phyloP scores from a whole-genome alignment of 2,797 vertebrate species.

The Phalanger gymnotis region DNA sequence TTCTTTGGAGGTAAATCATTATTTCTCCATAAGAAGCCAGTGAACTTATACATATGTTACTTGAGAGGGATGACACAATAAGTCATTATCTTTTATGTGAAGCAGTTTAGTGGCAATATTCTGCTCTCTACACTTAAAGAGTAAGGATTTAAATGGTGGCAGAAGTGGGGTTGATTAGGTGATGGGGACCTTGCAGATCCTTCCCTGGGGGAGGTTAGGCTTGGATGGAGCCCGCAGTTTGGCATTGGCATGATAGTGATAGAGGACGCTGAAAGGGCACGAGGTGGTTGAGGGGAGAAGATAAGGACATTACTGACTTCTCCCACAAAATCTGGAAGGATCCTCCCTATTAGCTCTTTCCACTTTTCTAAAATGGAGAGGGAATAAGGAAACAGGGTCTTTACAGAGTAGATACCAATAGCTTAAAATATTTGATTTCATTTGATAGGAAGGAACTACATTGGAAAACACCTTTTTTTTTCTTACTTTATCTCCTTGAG shows the following conservation, averaged over 20 bases:
- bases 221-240: background rate
- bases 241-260: background rate
- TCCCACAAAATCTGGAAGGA: background rate
- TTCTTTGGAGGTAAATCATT: background rate
- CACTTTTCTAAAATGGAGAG: background rate
- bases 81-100: background rate
- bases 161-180: background rate
- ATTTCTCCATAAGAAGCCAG: background rate
- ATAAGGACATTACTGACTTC: background rate
- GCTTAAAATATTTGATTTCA: background rate
- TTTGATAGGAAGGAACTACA: background rate
- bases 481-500: background rate
- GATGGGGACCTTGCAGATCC: background rate
- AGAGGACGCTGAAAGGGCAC: background rate
- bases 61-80: background rate
- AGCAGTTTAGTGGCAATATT: background rate
- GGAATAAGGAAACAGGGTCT: background rate
- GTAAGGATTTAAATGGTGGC: background rate
- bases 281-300: background rate
- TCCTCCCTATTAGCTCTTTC: background rate
- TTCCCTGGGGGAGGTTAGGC: background rate
- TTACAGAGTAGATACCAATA: background rate
- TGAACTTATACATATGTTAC: background rate
- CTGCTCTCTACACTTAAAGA: background rate
- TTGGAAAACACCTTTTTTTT: background rate